Evolutionary conservation across 2,113 vertebrate genomes (phyloP).

Genomic region (Heliornis fulica): DNA sequence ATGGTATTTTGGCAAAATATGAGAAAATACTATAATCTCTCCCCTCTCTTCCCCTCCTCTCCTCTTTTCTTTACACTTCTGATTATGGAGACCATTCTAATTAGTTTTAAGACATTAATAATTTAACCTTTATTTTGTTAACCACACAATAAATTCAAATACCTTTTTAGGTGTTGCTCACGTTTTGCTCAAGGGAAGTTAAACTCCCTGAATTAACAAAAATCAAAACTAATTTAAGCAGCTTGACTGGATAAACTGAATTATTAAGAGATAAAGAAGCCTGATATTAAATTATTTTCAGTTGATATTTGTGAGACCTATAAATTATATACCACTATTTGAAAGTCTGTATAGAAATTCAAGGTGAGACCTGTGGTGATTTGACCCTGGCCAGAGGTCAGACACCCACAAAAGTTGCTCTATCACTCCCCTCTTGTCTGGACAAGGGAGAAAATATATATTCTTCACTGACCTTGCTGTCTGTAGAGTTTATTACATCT

Average conservation of each 20-base stretch:
- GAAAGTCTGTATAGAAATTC: background rate
- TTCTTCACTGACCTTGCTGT: too few species aligned
- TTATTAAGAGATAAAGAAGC: background rate
- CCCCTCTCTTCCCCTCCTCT: background rate
- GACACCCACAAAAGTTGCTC: too few species aligned
- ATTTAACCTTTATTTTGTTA: background rate
- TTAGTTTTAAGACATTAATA: background rate
- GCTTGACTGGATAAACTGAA: background rate
- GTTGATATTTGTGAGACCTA: background rate
- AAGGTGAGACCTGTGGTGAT: too few species aligned
- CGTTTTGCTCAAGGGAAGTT: background rate
- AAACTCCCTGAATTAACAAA: background rate
- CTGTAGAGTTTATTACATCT: too few species aligned
- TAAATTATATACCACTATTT: background rate
- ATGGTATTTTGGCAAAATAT: background rate
- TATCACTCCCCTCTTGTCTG: too few species aligned
- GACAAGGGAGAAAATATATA: too few species aligned
- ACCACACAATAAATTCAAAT: background rate
- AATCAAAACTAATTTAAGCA: conserved; percentile 6
- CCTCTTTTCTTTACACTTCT: background rate
- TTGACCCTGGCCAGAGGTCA: too few species aligned
- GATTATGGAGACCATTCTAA: background rate
- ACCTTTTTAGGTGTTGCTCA: background rate
- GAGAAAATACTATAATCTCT: background rate
- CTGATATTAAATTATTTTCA: background rate